Percentiles rank a stretch among this genome's conserved stretches.
These are phyloP conservation scores for Nomada fabriciana DNA, from an alignment of 2,888 invertebrate species.

Conservation along the genomic window DNA sequence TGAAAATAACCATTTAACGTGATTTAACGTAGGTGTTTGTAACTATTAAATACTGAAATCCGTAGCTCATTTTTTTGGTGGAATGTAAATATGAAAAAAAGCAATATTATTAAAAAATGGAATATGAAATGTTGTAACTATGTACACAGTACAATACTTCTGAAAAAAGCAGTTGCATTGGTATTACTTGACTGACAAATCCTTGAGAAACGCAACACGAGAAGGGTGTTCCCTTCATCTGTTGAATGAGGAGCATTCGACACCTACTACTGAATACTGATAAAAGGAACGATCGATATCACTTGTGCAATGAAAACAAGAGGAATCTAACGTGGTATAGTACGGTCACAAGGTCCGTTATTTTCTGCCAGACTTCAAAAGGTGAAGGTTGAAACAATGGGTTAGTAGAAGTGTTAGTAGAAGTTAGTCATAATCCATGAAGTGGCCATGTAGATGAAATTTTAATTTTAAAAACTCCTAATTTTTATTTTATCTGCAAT, in stretches of 20 bases:
- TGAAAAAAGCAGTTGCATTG: background rate
- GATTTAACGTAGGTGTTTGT: no score
- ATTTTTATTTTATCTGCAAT: background rate
- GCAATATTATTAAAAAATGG: no score
- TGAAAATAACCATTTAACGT: no score
- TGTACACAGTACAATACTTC: no score
- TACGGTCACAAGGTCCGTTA: slow-evolving; percentile 41
- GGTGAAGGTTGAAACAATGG: slow-evolving; percentile 57
- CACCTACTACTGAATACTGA: slow-evolving; percentile 9
- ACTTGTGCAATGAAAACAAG: slow-evolving; percentile 14
- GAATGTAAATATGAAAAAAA: no score
- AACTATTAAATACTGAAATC: no score
- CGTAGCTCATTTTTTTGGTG: no score
- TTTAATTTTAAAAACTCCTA: background rate
- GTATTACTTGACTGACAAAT: background rate
- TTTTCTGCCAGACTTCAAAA: slow-evolving; percentile 48
- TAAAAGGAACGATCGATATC: slow-evolving; percentile 19
- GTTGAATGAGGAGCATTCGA: background rate
- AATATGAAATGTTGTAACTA: no score
- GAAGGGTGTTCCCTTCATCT: background rate
- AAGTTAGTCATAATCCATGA: slow-evolving; percentile 8
- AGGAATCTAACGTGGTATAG: slow-evolving; percentile 23
- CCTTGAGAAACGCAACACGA: background rate
- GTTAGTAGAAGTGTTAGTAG: slow-evolving; percentile 10
- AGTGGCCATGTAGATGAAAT: slow-evolving; percentile 5